A percentile compares a stretch with the other conserved stretches of the same genome.
Evolutionary conservation across 2,888 invertebrate genomes (phyloP).

Genomic region (Automeris io): DNA sequence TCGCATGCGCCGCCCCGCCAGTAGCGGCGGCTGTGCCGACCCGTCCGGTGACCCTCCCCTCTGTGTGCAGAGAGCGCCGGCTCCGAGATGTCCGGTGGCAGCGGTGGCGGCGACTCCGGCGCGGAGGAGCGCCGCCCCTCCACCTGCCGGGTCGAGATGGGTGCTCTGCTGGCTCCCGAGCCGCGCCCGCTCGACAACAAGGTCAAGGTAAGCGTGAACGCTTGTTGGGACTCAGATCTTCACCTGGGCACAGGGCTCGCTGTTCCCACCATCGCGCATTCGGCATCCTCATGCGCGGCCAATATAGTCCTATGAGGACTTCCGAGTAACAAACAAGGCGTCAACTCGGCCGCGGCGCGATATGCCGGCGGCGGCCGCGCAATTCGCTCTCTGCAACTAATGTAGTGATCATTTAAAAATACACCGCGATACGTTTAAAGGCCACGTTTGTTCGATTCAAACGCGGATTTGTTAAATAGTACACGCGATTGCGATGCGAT

Average conservation of each 20-base stretch:
- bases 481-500: conserved; percentile 2
- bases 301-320: background rate
- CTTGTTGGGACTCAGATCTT: background rate
- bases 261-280: background rate
- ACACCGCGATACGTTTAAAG: conserved; percentile 8
- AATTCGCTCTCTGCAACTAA: conserved; percentile 7
- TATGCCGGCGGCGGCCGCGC: conserved; percentile 2
- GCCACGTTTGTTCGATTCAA: conserved; percentile 7
- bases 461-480: conserved; percentile 6
- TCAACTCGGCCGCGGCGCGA: no score
- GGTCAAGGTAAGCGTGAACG: conserved; percentile 82
- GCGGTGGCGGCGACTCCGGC: conserved; percentile 46
- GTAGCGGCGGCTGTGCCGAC: conserved; percentile 36
- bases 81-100: conserved; percentile 61
- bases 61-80: conserved; percentile 59
- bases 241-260: background rate
- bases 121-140: conserved; percentile 52
- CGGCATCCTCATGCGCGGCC: background rate
- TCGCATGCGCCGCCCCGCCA: conserved; percentile 20
- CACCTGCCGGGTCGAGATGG: conserved; percentile 79
- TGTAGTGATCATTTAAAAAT: conserved; percentile 11
- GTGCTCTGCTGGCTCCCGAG: conserved; percentile 79
- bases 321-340: background rate
- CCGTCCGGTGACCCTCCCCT: conserved; percentile 28
- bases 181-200: conserved; percentile 83